Percentiles rank a stretch among this genome's conserved stretches.
Evolutionary conservation across 1,140 invertebrate species (phyloP).

Genomic region (Ylistrum balloti): DNA sequence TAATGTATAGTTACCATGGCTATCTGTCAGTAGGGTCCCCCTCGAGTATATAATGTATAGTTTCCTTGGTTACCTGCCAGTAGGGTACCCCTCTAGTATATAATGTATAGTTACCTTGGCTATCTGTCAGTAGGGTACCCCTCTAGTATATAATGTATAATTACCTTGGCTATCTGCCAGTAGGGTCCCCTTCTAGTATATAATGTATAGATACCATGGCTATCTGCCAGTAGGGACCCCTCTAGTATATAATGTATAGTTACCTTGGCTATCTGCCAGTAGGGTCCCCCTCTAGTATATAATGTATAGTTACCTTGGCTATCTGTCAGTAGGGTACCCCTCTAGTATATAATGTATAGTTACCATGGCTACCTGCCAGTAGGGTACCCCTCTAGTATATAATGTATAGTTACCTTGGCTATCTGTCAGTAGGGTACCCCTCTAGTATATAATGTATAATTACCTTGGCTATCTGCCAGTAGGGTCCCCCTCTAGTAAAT

Average conservation of each 20-base stretch:
- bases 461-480: not conserved
- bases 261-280: not conserved
- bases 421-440: not conserved
- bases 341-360: not conserved
- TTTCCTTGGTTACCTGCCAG: not conserved
- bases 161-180: not conserved
- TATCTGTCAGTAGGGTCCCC: not conserved
- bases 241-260: not conserved
- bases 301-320: not conserved
- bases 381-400: not conserved
- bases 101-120: not conserved
- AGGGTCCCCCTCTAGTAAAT: not conserved
- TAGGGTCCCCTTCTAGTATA: not conserved
- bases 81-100: not conserved
- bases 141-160: not conserved
- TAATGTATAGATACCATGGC: not conserved
- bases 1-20: constrained; percentile 85
- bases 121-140: not conserved
- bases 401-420: not conserved
- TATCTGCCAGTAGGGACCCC: not conserved
- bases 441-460: not conserved
- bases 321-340: not conserved
- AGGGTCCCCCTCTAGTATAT: not conserved
- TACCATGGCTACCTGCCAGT: not conserved
- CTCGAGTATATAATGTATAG: not conserved